Evolutionary conservation across 1,140 invertebrate genomes (phyloP), one percentile per base, ranked within the genome.

Genomic region (Magallana ariakensis): DNA sequence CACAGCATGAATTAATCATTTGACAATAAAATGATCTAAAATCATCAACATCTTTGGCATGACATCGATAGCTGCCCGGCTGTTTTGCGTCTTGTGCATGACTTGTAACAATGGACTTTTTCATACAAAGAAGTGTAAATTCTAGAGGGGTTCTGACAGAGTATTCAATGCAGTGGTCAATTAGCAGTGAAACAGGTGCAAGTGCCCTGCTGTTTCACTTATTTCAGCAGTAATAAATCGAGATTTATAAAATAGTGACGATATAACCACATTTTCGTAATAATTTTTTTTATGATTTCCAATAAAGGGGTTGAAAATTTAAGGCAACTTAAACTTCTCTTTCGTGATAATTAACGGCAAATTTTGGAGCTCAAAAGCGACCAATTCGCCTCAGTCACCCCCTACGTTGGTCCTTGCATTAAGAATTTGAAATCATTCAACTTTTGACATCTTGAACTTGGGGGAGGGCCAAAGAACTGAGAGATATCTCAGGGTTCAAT

Each of bases 171-270:
- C 33, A 46, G 33, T 46, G 33, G 33, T 46, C 33, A 46, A 46
- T 46, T 46, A 46, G 33, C 33, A 46, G 33, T 46, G 33, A 46
- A 46, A 46, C 33, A 46, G 33, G 33, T 46, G 33, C 33, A 46
- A 46, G 33, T 46, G 33, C 33, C 33, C 33, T 46, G 33, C 33
- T 46, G 33, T 46, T 46, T 46, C 33, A 46, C 33, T 46, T 46
- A 46, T 46, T 46, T 46, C 33, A 46, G 33, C 33, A 46, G 33
- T 46, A 46, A 46, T 46, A 60, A 60, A 60, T 60, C 58, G 58
- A 60, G 58, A 60, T 60, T 60, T 60, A 60, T 60, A 60, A 60
- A 60, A 60, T 60, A 60, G 58, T 60, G 58, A 60, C 58, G n/a
- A 60, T 60, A 60, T 60, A 60, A 60, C 58, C 58, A 60, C 58